Evolutionary conservation across 1,140 invertebrate species (phyloP).

Genomic region (Dendroctonus valens): DNA sequence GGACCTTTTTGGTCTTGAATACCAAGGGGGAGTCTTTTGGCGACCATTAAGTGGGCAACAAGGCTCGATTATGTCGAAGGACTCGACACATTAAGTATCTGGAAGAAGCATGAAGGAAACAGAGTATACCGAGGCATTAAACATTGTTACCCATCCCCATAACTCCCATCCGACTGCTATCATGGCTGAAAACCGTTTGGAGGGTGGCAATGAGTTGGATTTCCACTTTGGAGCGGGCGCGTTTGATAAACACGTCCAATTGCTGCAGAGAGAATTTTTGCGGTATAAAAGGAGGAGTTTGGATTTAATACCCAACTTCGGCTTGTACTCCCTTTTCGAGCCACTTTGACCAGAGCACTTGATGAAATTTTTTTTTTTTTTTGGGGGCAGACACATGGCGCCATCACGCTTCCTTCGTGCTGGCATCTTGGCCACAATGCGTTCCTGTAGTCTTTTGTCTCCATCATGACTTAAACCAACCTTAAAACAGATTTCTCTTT

Average conservation of each 20-base stretch:
- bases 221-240: constrained; percentile 48
- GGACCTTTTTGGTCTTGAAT: constrained; percentile 73
- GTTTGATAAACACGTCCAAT: constrained; percentile 62
- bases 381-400: constrained; percentile 72
- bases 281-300: too few relatives aligned
- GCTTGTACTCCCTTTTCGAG: constrained; percentile 63
- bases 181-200: constrained; percentile 64
- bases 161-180: constrained; percentile 78
- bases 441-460: constrained; percentile 59
- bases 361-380: too few relatives aligned
- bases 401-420: constrained; percentile 72
- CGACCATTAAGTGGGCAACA: constrained; percentile 75
- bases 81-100: constrained; percentile 57
- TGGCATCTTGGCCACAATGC: constrained; percentile 62
- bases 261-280: constrained; percentile 48
- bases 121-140: not conserved
- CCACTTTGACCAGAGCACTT: constrained; percentile 77
- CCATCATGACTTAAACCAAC: constrained; percentile 74
- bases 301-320: constrained; percentile 27
- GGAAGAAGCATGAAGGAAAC: not conserved
- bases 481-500: constrained; percentile 49
- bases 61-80: constrained; percentile 56
- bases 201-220: constrained; percentile 50
- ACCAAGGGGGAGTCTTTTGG: constrained; percentile 58
- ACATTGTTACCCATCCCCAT: constrained; percentile 62